Conservation (phyloP, 2,113 vertebrate genomes). For the Psephotus haematonotus region DNA sequence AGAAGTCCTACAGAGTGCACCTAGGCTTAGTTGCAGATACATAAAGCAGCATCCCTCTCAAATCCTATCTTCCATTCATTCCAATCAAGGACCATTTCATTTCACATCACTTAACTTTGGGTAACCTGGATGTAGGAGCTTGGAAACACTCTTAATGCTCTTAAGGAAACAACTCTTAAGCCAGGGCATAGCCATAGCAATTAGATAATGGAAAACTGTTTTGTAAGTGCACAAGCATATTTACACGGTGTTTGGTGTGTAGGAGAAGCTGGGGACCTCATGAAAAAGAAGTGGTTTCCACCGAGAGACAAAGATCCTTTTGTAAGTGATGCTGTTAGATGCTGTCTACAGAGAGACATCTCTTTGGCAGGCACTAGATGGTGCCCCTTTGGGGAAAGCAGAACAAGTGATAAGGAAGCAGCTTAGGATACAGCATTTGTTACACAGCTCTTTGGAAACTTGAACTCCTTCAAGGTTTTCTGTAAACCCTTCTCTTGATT, state of each 20-base stretch:
- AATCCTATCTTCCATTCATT: background rate
- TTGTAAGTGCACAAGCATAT: background rate
- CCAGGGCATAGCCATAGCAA: background rate
- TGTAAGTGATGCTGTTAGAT: background rate
- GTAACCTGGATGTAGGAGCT: background rate
- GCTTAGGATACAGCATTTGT: background rate
- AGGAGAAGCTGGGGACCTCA: background rate
- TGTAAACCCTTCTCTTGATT: background rate
- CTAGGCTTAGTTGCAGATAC: background rate
- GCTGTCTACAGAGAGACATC: background rate
- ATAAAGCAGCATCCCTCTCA: background rate
- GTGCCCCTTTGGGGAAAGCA: background rate
- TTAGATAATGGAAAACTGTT: background rate
- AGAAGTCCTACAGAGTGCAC: background rate
- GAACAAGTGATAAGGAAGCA: rapidly evolving
- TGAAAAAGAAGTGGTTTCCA: background rate
- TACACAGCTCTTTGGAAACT: background rate
- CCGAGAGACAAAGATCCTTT: background rate
- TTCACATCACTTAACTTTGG: background rate
- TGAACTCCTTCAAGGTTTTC: background rate
- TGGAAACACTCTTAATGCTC: background rate
- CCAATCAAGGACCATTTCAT: background rate
- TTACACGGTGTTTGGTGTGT: background rate
- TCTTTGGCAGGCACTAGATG: background rate
- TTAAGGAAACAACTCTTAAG: too few species aligned